Conservation (phyloP, 1,140 invertebrate species). For the Drosophila neocordata region DNA sequence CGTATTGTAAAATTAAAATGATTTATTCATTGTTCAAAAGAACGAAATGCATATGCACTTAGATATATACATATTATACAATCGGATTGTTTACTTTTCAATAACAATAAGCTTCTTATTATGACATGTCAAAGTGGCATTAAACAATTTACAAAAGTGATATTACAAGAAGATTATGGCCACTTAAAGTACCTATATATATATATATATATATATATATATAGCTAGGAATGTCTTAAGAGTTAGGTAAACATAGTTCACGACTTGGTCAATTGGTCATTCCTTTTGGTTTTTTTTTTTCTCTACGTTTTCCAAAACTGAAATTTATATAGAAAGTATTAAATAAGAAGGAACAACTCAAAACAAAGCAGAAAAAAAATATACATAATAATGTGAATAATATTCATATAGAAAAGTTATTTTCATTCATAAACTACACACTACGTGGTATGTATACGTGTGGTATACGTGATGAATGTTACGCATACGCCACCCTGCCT, state of each 20-base stretch:
- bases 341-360: too few species aligned
- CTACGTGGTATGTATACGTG: slow-evolving; percentile 9
- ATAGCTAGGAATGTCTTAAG: neutral
- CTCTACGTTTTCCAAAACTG: too few species aligned
- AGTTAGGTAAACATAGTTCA: neutral
- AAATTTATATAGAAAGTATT: too few species aligned
- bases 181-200: neutral
- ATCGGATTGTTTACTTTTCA: slow-evolving; percentile 1
- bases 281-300: neutral
- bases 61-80: neutral
- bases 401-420: neutral
- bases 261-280: neutral
- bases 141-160: neutral
- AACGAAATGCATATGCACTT: neutral
- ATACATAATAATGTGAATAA: neutral
- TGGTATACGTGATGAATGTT: slow-evolving; percentile 55
- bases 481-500: slow-evolving; percentile 51
- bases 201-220: too few species aligned
- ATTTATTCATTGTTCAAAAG: neutral
- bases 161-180: neutral
- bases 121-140: neutral
- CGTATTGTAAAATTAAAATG: neutral
- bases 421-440: neutral
- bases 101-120: slow-evolving; percentile 5
- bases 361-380: neutral